Evolutionary conservation across 2,888 invertebrate genomes (phyloP), one percentile per base, ranked within the genome.

Genomic region (Morpho achilles): DNA sequence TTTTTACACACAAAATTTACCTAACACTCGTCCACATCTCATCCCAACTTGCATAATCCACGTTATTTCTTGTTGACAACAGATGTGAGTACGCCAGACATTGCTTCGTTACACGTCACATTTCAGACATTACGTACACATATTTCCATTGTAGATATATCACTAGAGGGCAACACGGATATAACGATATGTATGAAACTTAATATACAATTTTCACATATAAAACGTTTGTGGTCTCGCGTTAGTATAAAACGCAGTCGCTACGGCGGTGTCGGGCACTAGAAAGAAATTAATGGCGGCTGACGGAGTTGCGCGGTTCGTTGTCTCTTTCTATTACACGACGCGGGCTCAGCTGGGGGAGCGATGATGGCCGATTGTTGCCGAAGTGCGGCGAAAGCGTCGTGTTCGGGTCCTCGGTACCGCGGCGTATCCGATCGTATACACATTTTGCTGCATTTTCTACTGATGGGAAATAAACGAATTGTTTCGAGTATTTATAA

Each of bases 1-100:
- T 61, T 69, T 67, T 69, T 67, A 62, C 58, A 62, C 60, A 70
- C 72, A 63, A 67, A 68, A 82, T 87, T 87, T 87, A 88, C 87
- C 88, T 86, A 86, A 85, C 76, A 83, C 75, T 79, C 78, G 79
- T 80, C 78, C 84, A 84, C 83, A 88, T 87, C 82, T 80, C 82
- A 77, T 77, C 80, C 80, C 82, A 82, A 82, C 87, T 87, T 87
- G 89, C 87, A 87, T 87, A 88, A 87, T 90, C 83, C 86, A 82
- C 79, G 79, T 81, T 87, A 85, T 87, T 86, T 82, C 78, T 80
- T 84, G 79, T 85, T 86, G 86, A 88, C 84, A 85, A 86, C 84
- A 81, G 84, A 84, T 80, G 82, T 80, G 74, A 78, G 71, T 69
- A 74, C 76, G 77, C 79, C 81, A 80, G 77, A 80, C 88, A 89